These are phyloP conservation scores for Hippocampus zosterae DNA, from an alignment of 2,113 vertebrate species.

Conservation along the genomic window DNA sequence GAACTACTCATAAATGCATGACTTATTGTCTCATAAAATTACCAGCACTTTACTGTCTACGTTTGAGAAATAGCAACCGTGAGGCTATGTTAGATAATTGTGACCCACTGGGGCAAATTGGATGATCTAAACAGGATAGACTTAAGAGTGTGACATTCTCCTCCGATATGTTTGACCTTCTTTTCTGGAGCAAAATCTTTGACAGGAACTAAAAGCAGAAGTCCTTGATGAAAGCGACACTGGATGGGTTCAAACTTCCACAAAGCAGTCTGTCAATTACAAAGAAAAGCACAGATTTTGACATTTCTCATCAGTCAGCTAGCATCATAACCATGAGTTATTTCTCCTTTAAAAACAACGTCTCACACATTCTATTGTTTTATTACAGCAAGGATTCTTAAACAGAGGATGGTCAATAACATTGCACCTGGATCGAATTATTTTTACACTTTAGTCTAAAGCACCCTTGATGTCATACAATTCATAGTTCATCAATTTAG, in stretches of 20 bases:
- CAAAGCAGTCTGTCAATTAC: constrained; percentile 5
- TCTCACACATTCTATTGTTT: not conserved
- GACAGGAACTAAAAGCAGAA: constrained; percentile 31
- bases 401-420: not conserved
- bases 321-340: not conserved
- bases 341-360: not conserved
- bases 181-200: constrained; percentile 33
- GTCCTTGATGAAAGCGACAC: constrained; percentile 13
- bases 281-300: not conserved
- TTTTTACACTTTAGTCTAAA: not conserved
- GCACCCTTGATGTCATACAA: not conserved
- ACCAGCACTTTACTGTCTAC: constrained; percentile 11
- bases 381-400: not conserved
- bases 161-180: constrained; percentile 26
- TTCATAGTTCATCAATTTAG: not conserved
- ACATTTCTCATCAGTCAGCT: constrained; percentile 1
- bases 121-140: constrained; percentile 24
- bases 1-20: constrained; percentile 13
- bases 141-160: constrained; percentile 28
- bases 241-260: constrained; percentile 7
- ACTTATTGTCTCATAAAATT: not conserved
- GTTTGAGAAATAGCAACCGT: not conserved
- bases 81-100: not conserved
- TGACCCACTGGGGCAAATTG: not conserved
- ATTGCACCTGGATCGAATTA: not conserved